Evolutionary conservation across 2,113 vertebrate species (phyloP).

Genomic region (Clarias magur): DNA sequence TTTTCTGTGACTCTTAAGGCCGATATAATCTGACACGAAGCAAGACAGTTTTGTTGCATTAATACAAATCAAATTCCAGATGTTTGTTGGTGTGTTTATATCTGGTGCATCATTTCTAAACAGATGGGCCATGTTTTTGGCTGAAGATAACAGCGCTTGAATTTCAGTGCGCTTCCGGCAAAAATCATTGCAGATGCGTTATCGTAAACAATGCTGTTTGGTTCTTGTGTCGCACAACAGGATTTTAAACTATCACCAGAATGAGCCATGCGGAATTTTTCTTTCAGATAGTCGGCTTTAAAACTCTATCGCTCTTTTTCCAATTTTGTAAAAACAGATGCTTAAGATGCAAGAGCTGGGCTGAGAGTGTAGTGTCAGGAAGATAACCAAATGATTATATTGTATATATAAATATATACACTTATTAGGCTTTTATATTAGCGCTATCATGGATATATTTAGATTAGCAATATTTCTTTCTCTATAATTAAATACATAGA

Average conservation of each 20-base stretch:
- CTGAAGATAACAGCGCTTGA: conserved; percentile 29
- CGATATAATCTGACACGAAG: conserved; percentile 16
- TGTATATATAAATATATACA: background rate
- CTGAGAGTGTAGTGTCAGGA: background rate
- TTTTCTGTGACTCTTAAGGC: background rate
- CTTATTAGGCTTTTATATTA: background rate
- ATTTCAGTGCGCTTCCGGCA: conserved; percentile 16
- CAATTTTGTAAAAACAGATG: background rate
- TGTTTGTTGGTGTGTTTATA: background rate
- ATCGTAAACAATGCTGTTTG: conserved; percentile 35
- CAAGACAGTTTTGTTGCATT: background rate
- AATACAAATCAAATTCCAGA: conserved; percentile 17
- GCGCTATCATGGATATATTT: background rate
- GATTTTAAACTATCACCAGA: conserved; percentile 28
- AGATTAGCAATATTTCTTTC: background rate
- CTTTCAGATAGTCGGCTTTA: conserved; percentile 32
- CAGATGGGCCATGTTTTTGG: conserved; percentile 25
- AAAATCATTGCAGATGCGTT: conserved; percentile 21
- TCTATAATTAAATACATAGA: background rate
- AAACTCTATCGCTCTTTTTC: too few species aligned
- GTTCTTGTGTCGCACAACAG: conserved; percentile 25
- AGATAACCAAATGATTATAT: background rate
- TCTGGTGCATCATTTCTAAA: background rate
- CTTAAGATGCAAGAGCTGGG: background rate
- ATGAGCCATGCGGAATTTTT: conserved; percentile 20